Base-by-base conservation (phyloP, 2,888 invertebrate genomes). In the Heliconius charithonia region DNA sequence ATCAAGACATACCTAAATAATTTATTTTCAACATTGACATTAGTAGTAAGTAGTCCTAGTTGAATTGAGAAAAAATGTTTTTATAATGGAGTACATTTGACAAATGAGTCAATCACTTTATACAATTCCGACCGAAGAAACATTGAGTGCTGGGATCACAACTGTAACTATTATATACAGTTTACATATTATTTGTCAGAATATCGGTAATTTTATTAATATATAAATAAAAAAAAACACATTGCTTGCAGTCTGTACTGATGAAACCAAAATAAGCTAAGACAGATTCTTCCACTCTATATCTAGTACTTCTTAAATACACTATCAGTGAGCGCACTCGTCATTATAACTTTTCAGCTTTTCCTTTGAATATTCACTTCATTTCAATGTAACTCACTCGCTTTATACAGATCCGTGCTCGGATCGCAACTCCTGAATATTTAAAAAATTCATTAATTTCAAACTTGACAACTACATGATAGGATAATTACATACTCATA, bases 1-100 rank as follows among this genome's bases (percentile, higher is more conserved):
- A 41, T 2, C 37, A 16, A 41, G 41, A 19, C 25, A 69, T 69
- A 25, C 27, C 69, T 45, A 45, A 41, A 69, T 45, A 25, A 16
- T 69, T 69, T 69, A 69, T 67, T 67, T 37, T 32, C 37, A 67
- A 37, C 22, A 37, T n/a, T 67, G 66, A 67, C 66, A 67, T n/a
- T n/a, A 69, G 41, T 16, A 13, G 41, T 51, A 41, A n/a, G 19
- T 67, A 41, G 37, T 45, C 41, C 37, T 69, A 69, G n/a, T 69
- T 4, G 25, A 69, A n/a, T 69, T 25, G 41, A 69, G 41, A 69
- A 41, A 41, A 69, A 22, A 19, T 22, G 12, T 37, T 45, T 16
- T 27, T 16, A 45, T 45, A 25, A 25, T 67, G 16, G 25, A 69
- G 4, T 25, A 41, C 16, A 25, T 25, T 7, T 6, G 16, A 69